Evolutionary conservation across 2,113 vertebrate genomes (phyloP), one percentile per base, ranked within the genome.

Genomic region (Mesocricetus auratus): DNA sequence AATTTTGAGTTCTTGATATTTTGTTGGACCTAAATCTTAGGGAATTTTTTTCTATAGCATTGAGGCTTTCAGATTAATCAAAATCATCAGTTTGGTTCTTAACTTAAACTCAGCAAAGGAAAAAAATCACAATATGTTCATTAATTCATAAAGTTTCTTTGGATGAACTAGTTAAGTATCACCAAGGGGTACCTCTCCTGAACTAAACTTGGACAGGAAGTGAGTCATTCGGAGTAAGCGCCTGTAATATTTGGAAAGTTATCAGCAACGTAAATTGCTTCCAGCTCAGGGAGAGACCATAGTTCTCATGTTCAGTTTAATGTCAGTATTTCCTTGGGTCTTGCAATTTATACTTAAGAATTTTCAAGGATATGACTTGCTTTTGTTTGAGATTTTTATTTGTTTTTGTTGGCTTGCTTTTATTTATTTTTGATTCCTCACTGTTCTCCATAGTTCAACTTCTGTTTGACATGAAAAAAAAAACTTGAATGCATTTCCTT

Each of bases 281-380:
- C 87, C 22, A 29, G 85, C 90, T 50, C 42, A 1, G 7, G 64
- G 56, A 95, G 78, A 95, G 66, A 91, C 24, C 74, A 68, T 0
- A 86, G 66, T 33, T 92, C 77, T 90, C 53, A 81, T 93, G 97
- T 93, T 93, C 26, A 86, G 89, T 95, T 96, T 36, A 79, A 86
- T 47, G 17, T 50, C 86, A 87, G 6, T 93, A 3, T 19, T 24
- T 95, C 50, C 66, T 89, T 71, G 36, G 56, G 31, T 85, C 5
- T 31, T 81, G 19, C 42, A 47, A 73, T 96, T 96, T 93, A 97
- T 62, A 58, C 31, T 36, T 50, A 62, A 29, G 42, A 96, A 93
- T 77, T 95, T 66, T 71, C 56, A 78, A 78, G 56, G 16, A 39
- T 91, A 77, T 79, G 62, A 82, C 56, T 73, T 68, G 24, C 36